Percentiles rank a stretch among this genome's conserved stretches.
phyloP scores from a whole-genome alignment of 2,113 vertebrate species.

The Trematocara stigmaticum region DNA sequence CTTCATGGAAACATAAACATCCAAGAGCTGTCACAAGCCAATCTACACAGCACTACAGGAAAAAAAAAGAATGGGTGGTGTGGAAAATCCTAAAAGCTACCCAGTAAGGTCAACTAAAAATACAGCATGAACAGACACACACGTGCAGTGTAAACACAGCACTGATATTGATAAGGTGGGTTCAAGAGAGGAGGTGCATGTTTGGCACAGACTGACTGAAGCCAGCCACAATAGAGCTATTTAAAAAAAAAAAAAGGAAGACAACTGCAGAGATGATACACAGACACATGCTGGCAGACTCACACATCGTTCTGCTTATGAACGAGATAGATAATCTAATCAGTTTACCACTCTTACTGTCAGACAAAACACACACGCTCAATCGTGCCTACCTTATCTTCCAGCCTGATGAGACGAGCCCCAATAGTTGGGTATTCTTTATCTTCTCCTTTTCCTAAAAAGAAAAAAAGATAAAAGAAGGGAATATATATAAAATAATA shows the following conservation, averaged over 20 bases:
- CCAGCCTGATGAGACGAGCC: slow-evolving; percentile 84
- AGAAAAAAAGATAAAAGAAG: background rate
- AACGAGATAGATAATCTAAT: background rate
- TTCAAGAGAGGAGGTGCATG: background rate
- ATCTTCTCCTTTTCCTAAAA: slow-evolving; percentile 82
- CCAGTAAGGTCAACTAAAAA: background rate
- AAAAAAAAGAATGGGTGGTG: background rate
- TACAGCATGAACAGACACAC: background rate
- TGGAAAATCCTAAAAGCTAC: background rate
- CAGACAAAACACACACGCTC: slow-evolving; percentile 2
- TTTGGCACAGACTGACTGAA: background rate
- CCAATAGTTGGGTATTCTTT: slow-evolving; percentile 84
- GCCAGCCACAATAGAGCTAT: slow-evolving; percentile 11
- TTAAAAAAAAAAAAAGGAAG: background rate
- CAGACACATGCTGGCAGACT: background rate
- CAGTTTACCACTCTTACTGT: background rate
- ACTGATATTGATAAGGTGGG: background rate
- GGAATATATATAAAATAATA: background rate
- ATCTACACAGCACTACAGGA: background rate
- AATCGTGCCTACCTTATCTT: slow-evolving; percentile 81
- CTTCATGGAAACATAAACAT: slow-evolving; percentile 36
- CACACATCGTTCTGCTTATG: background rate
- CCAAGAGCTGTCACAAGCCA: background rate
- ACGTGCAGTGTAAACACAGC: background rate
- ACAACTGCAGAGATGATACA: slow-evolving; percentile 16